Evolutionary conservation across 2,113 vertebrate genomes (phyloP), one percentile per base, ranked within the genome.

Genomic region (Lanius collurio): DNA sequence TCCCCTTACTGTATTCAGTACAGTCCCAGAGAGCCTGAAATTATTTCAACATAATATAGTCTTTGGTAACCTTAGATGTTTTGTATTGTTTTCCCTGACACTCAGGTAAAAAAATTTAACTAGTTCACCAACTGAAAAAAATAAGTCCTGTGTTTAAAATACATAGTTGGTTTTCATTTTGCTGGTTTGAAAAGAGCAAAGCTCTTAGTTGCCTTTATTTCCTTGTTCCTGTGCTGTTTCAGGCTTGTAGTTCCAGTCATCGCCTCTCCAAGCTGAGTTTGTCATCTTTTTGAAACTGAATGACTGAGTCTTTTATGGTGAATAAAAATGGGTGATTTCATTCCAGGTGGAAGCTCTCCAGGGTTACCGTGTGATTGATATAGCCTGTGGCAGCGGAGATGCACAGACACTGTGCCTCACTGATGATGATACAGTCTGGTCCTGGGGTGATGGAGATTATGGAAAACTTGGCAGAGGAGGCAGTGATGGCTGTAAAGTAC

Each of bases 401-500:
- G 99, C 99, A 26, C 99, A 99, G 97, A 99, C 99, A 0, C 96
- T 99, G 70, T 99, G 99, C 96, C 97, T 99, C 89, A 99, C 99
- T 5, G 99, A 99, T 47, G 99, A 99, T 78, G 99, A 99, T 96
- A 99, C 99, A 44, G 99, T 99, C 64, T 99, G 99, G 99, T 99
- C 99, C 57, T 99, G 99, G 99, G 99, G 99, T 26, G 99, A 99
- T 50, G 99, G 99, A 59, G 99, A 99, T 96, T 99, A 99, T 2
- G 99, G 99, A 96, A 99, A 99, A 95, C 98, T 99, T 79, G 99
- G 99, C 65, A 97, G 99, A 64, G 99, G 99, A 68, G 99, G 99
- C 90, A 99, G 99, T 19, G 99, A 99, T 31, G 99, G 99, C 91
- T 99, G 99, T 91, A 99, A 99, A 98, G 98, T 99, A 73, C 99